Base-by-base conservation (phyloP, 2,797 vertebrate genomes). In the Melanotaenia parkinsoni region DNA sequence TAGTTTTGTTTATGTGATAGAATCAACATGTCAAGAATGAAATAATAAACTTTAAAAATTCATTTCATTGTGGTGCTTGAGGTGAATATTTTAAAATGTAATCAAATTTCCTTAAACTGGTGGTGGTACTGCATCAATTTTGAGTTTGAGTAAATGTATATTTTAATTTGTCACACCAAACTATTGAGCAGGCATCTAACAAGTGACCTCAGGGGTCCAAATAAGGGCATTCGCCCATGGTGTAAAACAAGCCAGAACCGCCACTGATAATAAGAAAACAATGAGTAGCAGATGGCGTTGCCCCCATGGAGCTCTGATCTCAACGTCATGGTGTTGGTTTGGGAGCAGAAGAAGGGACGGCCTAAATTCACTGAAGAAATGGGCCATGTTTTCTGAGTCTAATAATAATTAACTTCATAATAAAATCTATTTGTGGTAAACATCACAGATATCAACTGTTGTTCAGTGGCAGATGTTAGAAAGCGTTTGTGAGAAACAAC, bases 401-500 rank as follows among this genome's bases (percentile, higher is more conserved):
- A 47, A 8, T n/a, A 24, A 28, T 30, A 2, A 9, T 58, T 30
- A 58, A 45, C 20, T 43, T 13, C 24, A 30, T 22, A 58, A 16
- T 18, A 8, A 66, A n/a, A 24, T 18, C 8, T 43, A 67, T 30
- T 45, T 8, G 3, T 58, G 5, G n/a, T 1, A 18, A 6, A 1
- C 28, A 5, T 64, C 13, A 22, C 32, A 51, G 4, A 14, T 33
- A 68, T 38, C 16, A 32, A 13, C 37, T 26, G 7, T 24, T n/a
- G 43, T 51, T 18, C 1, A 26, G 53, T 6, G 54, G 53, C 64
- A 76, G 72, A 71, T 63, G 78, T 87, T 68, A 72, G 13, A 54
- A 82, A 82, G 76, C 70, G 3, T 77, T 54, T 9, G 69, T 32
- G 40, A 67, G 11, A 33, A 66, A 14, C 77, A 58, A n/a, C 95